Base-by-base conservation (phyloP, 2,797 vertebrate species). In the Phataginus tricuspis region DNA sequence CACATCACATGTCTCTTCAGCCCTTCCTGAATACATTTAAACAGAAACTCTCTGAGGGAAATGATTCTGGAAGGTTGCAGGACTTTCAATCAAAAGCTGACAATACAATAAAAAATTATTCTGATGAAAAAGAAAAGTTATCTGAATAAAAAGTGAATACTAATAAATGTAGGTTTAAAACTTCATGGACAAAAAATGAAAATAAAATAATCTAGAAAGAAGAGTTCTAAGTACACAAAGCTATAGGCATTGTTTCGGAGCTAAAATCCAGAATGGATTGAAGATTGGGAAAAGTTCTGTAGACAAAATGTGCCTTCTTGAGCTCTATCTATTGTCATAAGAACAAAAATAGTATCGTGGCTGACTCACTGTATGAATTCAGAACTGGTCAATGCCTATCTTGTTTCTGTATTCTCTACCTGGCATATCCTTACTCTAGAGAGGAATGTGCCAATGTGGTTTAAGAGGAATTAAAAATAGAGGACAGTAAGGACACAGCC, bases 81-180 rank as follows among this genome's bases (percentile, higher is more conserved):
- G 51, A 37, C n/a, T 93, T 92, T 94, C 84, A 88, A 80, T 31
- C 27, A 80, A 93, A 91, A 71, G 31, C 51, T 86, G 39, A 86
- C 19, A 64, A 42, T 71, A 61, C 23, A 90, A 51, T 84, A 85
- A 72, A 83, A 90, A 91, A 72, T 86, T 64, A 91, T 78, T 86
- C 19, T 18, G 31, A 49, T 79, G 31, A 95, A 88, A 86, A 49
- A 71, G 27, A 94, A 86, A 94, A 90, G 3, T 89, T 31, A 71
- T 7, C 37, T 64, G 18, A 63, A 39, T 72, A 61, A 89, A n/a
- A 18, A 34, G 0, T 34, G 5, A 29, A 63, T 18, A 49, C 68
- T 55, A 84, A 91, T 64, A 89, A 79, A 51, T 16, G 29, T 21
- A 64, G 6, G 4, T 92, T 94, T 45, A 80, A 74, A 89, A 57